Evolutionary conservation across 2,888 invertebrate genomes (phyloP).

Genomic region (Meteorus colon): DNA sequence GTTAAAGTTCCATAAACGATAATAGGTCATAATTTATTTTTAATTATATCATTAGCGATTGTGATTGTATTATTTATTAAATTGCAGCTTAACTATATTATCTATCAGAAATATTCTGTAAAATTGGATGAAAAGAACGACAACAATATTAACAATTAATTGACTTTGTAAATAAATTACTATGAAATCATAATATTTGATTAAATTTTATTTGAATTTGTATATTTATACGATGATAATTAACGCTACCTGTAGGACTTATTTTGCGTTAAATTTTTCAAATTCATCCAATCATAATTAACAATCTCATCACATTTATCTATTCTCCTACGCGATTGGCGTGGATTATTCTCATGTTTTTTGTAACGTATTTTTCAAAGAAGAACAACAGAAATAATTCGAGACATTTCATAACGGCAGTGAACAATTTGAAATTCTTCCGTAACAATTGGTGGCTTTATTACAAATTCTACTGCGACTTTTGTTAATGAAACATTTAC

Average conservation of each 20-base stretch:
- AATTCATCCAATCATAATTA: too few species aligned
- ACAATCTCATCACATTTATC: too few species aligned
- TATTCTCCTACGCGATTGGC: too few species aligned
- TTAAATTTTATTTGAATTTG: neutral
- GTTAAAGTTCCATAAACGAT: constrained; percentile 50
- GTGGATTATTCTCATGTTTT: too few species aligned
- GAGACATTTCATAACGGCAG: too few species aligned
- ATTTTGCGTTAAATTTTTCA: too few species aligned
- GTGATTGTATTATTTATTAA: constrained; percentile 67
- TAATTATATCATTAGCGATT: constrained; percentile 54
- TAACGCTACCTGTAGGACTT: neutral
- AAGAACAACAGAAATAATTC: too few species aligned
- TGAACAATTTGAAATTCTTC: too few species aligned
- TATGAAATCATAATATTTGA: constrained; percentile 24
- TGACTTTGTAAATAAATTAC: constrained; percentile 67
- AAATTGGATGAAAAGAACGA: constrained; percentile 48
- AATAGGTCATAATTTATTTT: constrained; percentile 62
- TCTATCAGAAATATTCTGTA: constrained; percentile 52
- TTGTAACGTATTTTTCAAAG: too few species aligned
- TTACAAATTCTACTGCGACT: too few species aligned
- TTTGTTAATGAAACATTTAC: neutral
- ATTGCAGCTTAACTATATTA: constrained; percentile 58
- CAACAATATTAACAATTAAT: constrained; percentile 41
- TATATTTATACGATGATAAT: neutral
- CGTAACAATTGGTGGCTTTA: too few species aligned